A percentile compares a stretch with the other conserved stretches of the same genome.
Evolutionary conservation across 2,888 invertebrate genomes (phyloP).

Genomic region (Fragum whitleyi): DNA sequence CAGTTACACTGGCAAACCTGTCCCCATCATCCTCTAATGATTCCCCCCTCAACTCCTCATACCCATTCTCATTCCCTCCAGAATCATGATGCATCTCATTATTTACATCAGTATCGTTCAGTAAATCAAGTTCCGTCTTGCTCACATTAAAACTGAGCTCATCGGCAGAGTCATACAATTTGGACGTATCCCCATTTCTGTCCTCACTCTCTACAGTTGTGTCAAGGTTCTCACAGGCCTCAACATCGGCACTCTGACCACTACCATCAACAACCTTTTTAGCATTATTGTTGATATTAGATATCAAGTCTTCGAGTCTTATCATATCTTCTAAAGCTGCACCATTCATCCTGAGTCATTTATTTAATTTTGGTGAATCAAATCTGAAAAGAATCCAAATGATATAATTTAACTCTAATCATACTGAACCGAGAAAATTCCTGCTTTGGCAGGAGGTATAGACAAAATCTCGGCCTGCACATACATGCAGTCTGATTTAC

Average conservation of each 20-base stretch:
- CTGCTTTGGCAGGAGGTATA: too few relatives aligned
- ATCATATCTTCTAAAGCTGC: background rate
- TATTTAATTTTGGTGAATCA: too few relatives aligned
- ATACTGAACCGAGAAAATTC: too few relatives aligned
- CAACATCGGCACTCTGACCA: background rate
- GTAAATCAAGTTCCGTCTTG: constrained; percentile 17
- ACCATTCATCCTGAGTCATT: background rate
- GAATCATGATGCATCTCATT: background rate
- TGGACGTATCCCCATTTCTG: background rate
- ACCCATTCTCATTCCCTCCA: background rate
- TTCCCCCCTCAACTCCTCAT: background rate
- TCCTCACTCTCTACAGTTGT: background rate
- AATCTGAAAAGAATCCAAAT: too few relatives aligned
- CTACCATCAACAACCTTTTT: background rate
- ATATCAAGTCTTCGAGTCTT: constrained; percentile 10
- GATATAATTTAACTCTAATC: too few relatives aligned
- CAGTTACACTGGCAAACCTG: background rate
- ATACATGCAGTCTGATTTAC: too few relatives aligned
- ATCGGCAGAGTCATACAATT: background rate
- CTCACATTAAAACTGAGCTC: constrained; percentile 30
- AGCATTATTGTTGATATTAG: constrained; percentile 6
- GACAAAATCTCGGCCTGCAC: too few relatives aligned
- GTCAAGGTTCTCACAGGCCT: background rate
- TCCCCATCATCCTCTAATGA: background rate
- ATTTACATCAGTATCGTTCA: background rate